These are phyloP conservation scores for Sternotherus odoratus DNA, from an alignment of 2,797 vertebrate species.

Conservation along the genomic window DNA sequence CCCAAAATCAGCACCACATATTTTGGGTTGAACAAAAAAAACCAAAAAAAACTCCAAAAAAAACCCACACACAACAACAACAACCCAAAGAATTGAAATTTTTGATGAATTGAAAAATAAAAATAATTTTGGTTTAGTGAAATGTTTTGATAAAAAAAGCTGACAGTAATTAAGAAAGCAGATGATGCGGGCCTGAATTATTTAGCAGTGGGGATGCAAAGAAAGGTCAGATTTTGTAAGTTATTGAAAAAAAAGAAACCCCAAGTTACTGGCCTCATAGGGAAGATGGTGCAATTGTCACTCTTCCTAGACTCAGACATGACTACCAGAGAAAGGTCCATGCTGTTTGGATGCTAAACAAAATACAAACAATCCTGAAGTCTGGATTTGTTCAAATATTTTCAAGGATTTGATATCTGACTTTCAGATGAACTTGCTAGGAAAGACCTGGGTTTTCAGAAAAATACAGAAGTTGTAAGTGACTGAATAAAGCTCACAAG, in stretches of 20 bases:
- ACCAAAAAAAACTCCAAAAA: too few species aligned
- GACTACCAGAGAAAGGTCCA: neutral
- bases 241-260: neutral
- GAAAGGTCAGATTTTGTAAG: neutral
- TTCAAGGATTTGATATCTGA: neutral
- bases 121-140: too few species aligned
- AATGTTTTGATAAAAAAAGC: too few species aligned
- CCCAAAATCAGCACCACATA: too few species aligned
- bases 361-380: neutral
- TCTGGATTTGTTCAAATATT: neutral
- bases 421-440: neutral
- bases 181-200: accelerated
- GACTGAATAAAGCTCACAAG: neutral
- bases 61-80: too few species aligned
- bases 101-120: too few species aligned
- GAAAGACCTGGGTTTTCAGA: neutral
- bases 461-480: neutral
- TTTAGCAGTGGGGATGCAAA: neutral
- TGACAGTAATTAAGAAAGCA: neutral
- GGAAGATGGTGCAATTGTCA: neutral
- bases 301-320: neutral
- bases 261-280: neutral
- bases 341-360: neutral
- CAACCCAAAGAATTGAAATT: too few species aligned
- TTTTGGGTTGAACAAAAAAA: too few species aligned